Percentiles rank a stretch among this genome's conserved stretches.
These are phyloP conservation scores for Ectemnius continuus DNA, from an alignment of 2,888 invertebrate genomes.

Conservation along the genomic window DNA sequence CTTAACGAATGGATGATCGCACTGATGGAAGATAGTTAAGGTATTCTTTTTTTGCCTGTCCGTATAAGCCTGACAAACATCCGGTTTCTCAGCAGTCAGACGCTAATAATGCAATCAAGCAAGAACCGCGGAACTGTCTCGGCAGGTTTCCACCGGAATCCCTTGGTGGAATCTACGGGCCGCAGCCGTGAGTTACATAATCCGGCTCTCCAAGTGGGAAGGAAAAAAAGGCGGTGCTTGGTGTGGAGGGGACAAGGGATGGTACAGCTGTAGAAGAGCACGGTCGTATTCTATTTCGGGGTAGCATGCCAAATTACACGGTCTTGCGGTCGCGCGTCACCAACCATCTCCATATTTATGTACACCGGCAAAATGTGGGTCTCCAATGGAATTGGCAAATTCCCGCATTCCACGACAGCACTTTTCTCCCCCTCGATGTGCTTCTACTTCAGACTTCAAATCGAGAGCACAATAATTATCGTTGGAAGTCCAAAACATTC, in stretches of 20 bases:
- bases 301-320: neutral
- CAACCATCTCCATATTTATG: neutral
- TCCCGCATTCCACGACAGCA: neutral
- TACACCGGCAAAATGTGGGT: neutral
- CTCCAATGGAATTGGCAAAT: neutral
- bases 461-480: too few species aligned
- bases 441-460: neutral
- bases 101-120: neutral
- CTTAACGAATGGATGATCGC: too few species aligned
- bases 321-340: neutral
- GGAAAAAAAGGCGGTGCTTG: neutral
- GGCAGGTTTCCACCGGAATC: slow-evolving; percentile 23
- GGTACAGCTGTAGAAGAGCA: neutral
- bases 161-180: slow-evolving; percentile 23
- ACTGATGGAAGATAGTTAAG: too few species aligned
- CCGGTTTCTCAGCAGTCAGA: neutral
- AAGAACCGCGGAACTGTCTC: slow-evolving; percentile 23
- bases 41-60: too few species aligned
- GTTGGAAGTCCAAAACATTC: too few species aligned
- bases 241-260: too few species aligned
- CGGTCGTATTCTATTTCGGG: neutral
- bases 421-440: neutral
- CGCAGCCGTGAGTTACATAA: neutral
- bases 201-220: neutral
- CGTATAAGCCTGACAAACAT: too few species aligned